phyloP scores from a whole-genome alignment of 2,797 vertebrate species.

The Sus cebifrons region DNA sequence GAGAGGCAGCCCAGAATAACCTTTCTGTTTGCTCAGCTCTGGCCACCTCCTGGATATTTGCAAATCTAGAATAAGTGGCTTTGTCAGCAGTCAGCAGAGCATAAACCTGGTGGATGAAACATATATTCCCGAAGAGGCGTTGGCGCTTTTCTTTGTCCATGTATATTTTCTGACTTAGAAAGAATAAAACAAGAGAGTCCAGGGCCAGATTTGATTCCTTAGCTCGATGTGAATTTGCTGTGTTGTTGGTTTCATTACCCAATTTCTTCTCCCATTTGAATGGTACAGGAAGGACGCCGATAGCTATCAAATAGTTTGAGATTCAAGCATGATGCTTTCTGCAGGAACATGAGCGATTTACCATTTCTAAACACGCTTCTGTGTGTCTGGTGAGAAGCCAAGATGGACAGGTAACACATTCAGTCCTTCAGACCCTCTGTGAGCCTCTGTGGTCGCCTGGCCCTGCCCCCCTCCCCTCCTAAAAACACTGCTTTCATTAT shows the following conservation, averaged over 20 bases:
- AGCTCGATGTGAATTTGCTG: background rate
- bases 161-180: background rate
- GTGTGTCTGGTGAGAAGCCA: background rate
- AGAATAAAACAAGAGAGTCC: background rate
- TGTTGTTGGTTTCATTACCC: background rate
- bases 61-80: background rate
- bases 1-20: background rate
- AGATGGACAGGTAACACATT: background rate
- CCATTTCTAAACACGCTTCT: background rate
- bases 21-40: background rate
- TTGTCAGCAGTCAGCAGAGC: background rate
- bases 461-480: background rate
- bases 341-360: background rate
- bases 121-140: background rate
- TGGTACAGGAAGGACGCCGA: background rate
- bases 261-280: background rate
- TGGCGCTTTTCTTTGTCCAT: background rate
- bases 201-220: background rate
- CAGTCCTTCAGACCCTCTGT: background rate
- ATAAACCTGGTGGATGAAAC: background rate
- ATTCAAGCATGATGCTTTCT: background rate
- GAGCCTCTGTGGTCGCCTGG: background rate
- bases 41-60: background rate
- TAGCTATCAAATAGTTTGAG: background rate
- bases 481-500: constrained; percentile 58